Conservation (phyloP, 2,888 invertebrate species). For the Drosophila gaucha region DNA sequence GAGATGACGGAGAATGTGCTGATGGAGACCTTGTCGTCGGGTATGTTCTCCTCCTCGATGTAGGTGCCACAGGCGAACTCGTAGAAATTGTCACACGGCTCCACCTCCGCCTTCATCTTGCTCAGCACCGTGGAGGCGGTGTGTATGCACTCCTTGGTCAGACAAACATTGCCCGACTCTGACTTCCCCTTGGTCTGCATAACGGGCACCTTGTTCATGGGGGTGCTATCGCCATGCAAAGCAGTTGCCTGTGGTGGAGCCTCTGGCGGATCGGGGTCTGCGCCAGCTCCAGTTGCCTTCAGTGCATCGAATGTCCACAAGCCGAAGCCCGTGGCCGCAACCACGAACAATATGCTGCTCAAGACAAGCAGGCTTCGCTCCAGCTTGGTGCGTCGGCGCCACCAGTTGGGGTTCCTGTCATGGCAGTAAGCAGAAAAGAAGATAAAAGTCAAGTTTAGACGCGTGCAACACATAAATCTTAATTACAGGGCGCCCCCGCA, state of each 20-base stretch:
- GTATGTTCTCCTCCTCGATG: conserved; percentile 88
- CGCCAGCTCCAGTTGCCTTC: not conserved
- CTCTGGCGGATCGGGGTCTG: not conserved
- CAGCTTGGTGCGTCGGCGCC: conserved; percentile 90
- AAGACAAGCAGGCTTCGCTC: conserved; percentile 89
- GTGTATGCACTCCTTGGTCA: conserved; percentile 91
- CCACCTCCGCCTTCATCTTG: conserved; percentile 88
- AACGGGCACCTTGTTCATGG: conserved; percentile 59
- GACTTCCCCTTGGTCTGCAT: conserved; percentile 70
- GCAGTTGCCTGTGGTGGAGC: conserved; percentile 71
- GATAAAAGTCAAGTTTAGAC: not conserved
- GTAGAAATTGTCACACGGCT: conserved; percentile 92
- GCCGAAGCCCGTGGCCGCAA: conserved; percentile 87
- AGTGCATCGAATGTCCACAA: conserved; percentile 81
- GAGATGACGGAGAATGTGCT: conserved; percentile 85
- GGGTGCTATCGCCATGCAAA: conserved; percentile 63
- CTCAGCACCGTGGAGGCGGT: conserved; percentile 89
- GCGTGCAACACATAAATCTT: conserved; percentile 42
- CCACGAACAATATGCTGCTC: conserved; percentile 87
- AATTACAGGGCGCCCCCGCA: conserved; percentile 32
- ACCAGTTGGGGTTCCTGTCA: conserved; percentile 91
- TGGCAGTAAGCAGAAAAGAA: not conserved
- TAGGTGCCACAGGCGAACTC: conserved; percentile 91
- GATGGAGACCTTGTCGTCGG: conserved; percentile 87
- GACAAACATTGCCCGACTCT: conserved; percentile 86